Conservation (phyloP, 2,113 vertebrate species). For the Mus spicilegus region DNA sequence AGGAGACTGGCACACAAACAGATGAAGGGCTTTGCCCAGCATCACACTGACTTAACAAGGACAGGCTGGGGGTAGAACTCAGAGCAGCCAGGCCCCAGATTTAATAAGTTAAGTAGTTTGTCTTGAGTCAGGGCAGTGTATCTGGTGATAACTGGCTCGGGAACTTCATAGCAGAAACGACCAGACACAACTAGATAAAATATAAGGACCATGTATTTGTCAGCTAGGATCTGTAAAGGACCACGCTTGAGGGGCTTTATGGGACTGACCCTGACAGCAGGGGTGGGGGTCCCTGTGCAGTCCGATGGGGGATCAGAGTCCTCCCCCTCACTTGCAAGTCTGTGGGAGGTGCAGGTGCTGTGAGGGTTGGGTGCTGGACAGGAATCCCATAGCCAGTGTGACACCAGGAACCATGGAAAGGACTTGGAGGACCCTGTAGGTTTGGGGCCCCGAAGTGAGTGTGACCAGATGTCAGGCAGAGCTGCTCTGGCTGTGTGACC, state of each 20-base stretch:
- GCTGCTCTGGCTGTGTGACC: fast-evolving
- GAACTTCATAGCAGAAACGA: background rate
- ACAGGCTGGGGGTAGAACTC: background rate
- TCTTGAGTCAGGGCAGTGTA: background rate
- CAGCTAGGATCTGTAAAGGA: background rate
- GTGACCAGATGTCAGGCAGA: background rate
- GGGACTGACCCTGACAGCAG: background rate
- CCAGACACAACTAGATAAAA: background rate
- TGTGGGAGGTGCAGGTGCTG: background rate
- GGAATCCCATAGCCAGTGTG: background rate
- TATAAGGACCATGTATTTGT: background rate
- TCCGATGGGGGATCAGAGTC: background rate
- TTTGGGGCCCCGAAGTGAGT: background rate
- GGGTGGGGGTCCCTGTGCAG: background rate
- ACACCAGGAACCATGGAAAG: fast-evolving
- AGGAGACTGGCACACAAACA: fast-evolving
- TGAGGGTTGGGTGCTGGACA: background rate
- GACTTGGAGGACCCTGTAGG: background rate
- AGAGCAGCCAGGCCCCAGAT: background rate
- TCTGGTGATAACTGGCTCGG: background rate
- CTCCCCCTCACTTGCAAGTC: background rate
- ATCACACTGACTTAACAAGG: background rate
- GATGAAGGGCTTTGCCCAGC: background rate
- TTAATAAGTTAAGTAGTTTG: background rate
- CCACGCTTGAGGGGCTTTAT: background rate